Evolutionary conservation across 2,888 invertebrate species (phyloP), one percentile per base, ranked within the genome.

Genomic region (Ethmia dodecea): DNA sequence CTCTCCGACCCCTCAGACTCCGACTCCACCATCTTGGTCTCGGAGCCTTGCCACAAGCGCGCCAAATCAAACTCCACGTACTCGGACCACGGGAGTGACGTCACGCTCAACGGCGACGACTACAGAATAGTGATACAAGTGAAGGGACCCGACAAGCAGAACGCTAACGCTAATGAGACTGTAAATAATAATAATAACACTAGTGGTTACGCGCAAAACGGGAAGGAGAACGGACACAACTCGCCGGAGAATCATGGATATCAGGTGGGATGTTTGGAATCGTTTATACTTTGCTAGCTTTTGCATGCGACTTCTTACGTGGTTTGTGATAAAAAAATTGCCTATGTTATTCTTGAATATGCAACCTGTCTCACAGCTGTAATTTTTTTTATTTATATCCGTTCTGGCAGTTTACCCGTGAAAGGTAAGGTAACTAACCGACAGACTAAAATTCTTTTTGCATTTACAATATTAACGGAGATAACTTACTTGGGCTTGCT

Each of bases 1-100:
- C 89, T 95, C 54, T 94, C 94, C 66, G 95, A 95, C 84, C 93
- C 94, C 31, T 94, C 94, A 71, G 95, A 95, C 84, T 94, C 94
- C 54, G 95, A 95, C 75, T 95, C 94, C 45, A 95, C 95, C 31
- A 92, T 95, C 52, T 87, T 95, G 34, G 94, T 94, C 40, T 94
- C 94, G 37, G 94, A 94, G 67, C 93, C 93, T 29, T 89, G 89
- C 37, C 90, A 90, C 66, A 89, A 83, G 37, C 74, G 83, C 5
- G 81, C 76, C 38, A 87, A 87, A 47, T 78, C 83, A 1, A 80
- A 76, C 50, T 73, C 83, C 1, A 65, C 75, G 0, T 81, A 86
- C 40, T 83, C 84, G 2, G 86, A 86, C 20, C 83, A 83, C 45
- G 88, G 88, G 15, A 88, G 89, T 60, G 93, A 94, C 54, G 73